Percentiles rank a stretch among this genome's conserved stretches.
Conservation (phyloP, 2,797 vertebrate species). For the Acropternis orthonyx region DNA sequence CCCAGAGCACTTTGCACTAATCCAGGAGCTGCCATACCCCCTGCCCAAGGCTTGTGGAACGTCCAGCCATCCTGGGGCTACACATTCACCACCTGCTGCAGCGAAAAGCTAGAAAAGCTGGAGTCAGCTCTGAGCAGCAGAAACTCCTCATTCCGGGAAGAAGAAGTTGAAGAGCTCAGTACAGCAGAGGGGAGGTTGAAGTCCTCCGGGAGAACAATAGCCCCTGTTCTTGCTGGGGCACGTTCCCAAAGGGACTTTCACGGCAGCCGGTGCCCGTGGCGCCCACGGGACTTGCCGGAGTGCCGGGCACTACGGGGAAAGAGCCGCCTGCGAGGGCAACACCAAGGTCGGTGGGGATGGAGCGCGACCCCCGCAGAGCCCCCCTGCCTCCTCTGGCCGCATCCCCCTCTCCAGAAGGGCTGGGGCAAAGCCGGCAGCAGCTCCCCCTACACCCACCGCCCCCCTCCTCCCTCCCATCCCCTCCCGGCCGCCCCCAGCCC, state of each 20-base stretch:
- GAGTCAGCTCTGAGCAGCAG: neutral
- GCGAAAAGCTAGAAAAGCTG: neutral
- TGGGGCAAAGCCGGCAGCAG: neutral
- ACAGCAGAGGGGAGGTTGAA: accelerated
- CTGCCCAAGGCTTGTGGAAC: neutral
- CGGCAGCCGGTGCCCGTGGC: neutral
- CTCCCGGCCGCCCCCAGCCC: neutral
- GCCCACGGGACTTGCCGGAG: neutral
- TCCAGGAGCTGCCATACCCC: neutral
- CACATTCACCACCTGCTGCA: neutral
- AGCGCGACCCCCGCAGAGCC: neutral
- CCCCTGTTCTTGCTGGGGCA: neutral
- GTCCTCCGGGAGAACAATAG: neutral
- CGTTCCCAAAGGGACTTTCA: neutral
- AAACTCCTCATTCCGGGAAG: neutral
- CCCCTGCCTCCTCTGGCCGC: neutral
- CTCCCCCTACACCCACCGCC: neutral
- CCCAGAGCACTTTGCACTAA: slow-evolving; percentile 11
- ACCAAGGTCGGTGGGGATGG: neutral
- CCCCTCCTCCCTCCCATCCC: neutral
- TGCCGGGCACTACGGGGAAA: too few relatives aligned
- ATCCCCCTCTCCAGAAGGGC: neutral
- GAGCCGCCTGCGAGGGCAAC: neutral
- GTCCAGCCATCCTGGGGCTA: neutral
- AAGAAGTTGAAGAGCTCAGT: neutral